phyloP scores from a whole-genome alignment of 92 coral and sea anemone species.

The Epizoanthus scotinus region DNA sequence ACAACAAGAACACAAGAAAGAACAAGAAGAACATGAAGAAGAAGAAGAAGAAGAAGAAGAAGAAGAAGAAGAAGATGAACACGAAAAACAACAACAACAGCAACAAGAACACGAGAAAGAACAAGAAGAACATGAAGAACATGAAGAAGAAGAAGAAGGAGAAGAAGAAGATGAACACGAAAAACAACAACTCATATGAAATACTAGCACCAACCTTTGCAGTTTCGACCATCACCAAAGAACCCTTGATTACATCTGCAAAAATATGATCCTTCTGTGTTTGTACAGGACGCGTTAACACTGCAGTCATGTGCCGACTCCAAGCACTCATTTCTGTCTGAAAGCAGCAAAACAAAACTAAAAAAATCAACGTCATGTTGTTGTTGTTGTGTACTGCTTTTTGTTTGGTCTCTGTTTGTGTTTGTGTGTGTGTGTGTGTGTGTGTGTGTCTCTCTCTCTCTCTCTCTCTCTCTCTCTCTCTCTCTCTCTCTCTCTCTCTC shows the following conservation, averaged over 20 bases:
- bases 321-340: conserved; percentile 53
- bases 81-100: no score
- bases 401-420: not conserved
- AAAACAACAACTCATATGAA: no score
- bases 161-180: no score
- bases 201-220: conserved; percentile 53
- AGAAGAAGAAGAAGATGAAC: no score
- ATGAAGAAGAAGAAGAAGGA: no score
- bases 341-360: not conserved
- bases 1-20: no score
- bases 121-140: no score
- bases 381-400: not conserved
- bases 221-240: conserved; percentile 54
- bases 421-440: no score
- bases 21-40: no score
- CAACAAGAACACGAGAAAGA: no score
- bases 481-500: not conserved
- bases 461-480: not conserved
- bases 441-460: not conserved
- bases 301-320: conserved; percentile 35
- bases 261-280: conserved; percentile 63
- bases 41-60: no score
- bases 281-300: conserved; percentile 55
- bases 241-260: conserved; percentile 66
- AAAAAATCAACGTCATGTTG: not conserved